Evolutionary conservation across 1,140 invertebrate species (phyloP), one percentile per base, ranked within the genome.

Genomic region (Anastatus disparis): DNA sequence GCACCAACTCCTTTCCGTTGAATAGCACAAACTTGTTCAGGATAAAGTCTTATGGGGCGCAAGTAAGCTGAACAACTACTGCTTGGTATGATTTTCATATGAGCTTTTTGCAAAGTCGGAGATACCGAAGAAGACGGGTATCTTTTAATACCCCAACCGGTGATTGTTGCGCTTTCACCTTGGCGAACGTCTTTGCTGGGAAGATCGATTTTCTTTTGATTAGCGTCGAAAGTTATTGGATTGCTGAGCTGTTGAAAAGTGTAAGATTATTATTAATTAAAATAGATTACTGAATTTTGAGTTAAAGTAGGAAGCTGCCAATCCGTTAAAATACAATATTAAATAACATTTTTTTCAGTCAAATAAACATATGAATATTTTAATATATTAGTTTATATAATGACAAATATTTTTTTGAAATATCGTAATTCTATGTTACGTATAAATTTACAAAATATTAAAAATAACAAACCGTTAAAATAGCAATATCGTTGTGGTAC

Each of bases 401-500:
- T n/a, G n/a, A n/a, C n/a, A n/a, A n/a, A n/a, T n/a, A n/a, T n/a
- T n/a, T n/a, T n/a, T n/a, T n/a, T n/a, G n/a, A n/a, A n/a, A n/a
- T n/a, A n/a, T n/a, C n/a, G n/a, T n/a, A n/a, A n/a, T n/a, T n/a
- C n/a, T n/a, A n/a, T n/a, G n/a, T n/a, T n/a, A n/a, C n/a, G n/a
- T n/a, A n/a, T n/a, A n/a, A n/a, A n/a, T n/a, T n/a, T n/a, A n/a
- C n/a, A n/a, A n/a, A n/a, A 2, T 3, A 55, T 17, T 31, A 8
- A 55, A 55, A 15, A 52, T 2, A 29, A 12, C 17, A 67, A 35
- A 75, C 74, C 52, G 35, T 70, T 12, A 75, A 1, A 12, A 75
- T 27, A 12, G 72, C 74, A 26, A 74, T 63, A 42, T 75, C 74
- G 13, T 75, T 59, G 27, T 12, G 50, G 27, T 56, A 74, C 0